Evolutionary conservation across 2,888 invertebrate species (phyloP).

Genomic region (Metacarcinus magister): DNA sequence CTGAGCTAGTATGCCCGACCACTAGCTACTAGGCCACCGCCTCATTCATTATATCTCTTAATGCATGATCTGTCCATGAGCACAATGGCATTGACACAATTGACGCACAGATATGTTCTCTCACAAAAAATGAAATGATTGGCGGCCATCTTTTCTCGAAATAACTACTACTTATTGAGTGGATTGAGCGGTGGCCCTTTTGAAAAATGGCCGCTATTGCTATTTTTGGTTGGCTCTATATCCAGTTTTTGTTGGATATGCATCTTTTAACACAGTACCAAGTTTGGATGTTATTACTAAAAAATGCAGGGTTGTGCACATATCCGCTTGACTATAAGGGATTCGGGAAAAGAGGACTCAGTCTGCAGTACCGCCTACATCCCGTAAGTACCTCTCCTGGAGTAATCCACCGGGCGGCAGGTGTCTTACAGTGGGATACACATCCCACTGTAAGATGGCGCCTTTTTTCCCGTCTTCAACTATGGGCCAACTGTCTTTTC

Average conservation of each 20-base stretch:
- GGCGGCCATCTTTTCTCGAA: conserved; percentile 46
- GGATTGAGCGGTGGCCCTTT: neutral
- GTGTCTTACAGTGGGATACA: no score
- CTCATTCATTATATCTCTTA: no score
- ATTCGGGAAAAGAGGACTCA: no score
- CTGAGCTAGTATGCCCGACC: no score
- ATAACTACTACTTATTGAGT: conserved; percentile 30
- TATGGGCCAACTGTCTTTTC: no score
- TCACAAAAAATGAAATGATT: neutral
- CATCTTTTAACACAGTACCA: conserved; percentile 26
- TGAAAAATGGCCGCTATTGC: neutral
- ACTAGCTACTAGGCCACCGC: no score
- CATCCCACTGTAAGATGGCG: no score
- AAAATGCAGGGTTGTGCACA: conserved; percentile 27
- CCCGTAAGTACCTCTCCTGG: no score
- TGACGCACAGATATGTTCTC: neutral
- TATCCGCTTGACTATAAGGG: neutral
- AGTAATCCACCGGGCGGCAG: no score
- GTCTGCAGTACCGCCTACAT: no score
- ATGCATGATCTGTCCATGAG: neutral
- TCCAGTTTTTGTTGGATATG: conserved; percentile 23
- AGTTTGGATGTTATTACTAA: neutral
- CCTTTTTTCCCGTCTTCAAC: no score
- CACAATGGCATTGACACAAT: conserved; percentile 3
- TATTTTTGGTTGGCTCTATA: neutral